Conservation (phyloP, 2,797 vertebrate species). For the Pseudomugil gertrudae region DNA sequence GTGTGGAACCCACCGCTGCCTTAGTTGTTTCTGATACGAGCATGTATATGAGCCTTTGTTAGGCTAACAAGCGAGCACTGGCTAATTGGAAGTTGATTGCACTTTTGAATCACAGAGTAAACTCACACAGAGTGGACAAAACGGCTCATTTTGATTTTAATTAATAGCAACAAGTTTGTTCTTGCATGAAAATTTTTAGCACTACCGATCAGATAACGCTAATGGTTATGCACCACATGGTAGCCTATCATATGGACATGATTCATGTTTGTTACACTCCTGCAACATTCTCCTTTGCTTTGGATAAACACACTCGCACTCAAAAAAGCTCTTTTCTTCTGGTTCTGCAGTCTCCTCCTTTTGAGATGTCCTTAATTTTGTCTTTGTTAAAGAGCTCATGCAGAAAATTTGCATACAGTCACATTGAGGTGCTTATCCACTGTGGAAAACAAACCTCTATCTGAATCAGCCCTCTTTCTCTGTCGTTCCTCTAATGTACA, state of each 20-base stretch:
- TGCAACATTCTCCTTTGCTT: not conserved
- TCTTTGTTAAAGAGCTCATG: slow-evolving; percentile 9
- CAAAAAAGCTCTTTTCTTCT: not conserved
- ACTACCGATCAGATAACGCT: not conserved
- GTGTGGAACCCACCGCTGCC: not conserved
- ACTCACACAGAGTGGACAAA: not conserved
- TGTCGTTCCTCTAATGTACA: slow-evolving; percentile 39
- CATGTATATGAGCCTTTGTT: not conserved
- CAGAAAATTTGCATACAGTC: slow-evolving; percentile 1
- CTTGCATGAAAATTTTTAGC: not conserved
- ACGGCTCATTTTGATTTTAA: not conserved
- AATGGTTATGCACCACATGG: not conserved
- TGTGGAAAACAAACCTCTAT: slow-evolving; percentile 33
- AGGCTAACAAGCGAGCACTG: not conserved
- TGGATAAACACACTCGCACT: not conserved
- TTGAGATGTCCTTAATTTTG: slow-evolving; percentile 51
- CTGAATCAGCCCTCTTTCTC: slow-evolving; percentile 50
- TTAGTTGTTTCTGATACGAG: not conserved
- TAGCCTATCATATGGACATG: not conserved
- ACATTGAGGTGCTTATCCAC: slow-evolving; percentile 13
- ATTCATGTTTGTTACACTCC: not conserved
- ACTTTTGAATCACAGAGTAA: not conserved
- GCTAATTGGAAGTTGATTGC: not conserved
- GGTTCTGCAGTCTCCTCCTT: slow-evolving; percentile 13
- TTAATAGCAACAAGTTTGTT: not conserved